Base-by-base conservation (phyloP, 1,140 invertebrate genomes). In the Spodoptera frugiperda region DNA sequence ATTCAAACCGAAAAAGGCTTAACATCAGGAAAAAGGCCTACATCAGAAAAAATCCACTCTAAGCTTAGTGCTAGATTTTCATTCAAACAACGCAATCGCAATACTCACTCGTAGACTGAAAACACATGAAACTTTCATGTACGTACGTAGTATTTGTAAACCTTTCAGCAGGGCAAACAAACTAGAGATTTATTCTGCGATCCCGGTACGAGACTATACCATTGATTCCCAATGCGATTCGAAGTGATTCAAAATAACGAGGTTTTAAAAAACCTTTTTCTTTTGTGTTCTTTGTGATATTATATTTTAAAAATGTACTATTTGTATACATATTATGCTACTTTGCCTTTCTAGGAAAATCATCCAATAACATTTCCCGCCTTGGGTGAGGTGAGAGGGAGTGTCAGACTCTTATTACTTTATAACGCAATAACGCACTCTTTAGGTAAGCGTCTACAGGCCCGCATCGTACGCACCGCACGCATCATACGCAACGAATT, bases 71-170 rank as follows among this genome's bases (percentile, higher is more conserved):
- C 55, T 59, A 9, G 30, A 30, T 59, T 33, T 30, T 30, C 55
- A 59, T 61, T 39, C 6, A 61, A 48, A 17, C 25, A 39, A 46
- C 53, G 15, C 53, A 57, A 46, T 25, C 53, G 15, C 53, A 57
- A 46, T 25, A 53, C 8, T 17, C n/a, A 14, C 11, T 11, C 3
- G 10, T 44, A 55, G 55, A 70, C 71, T 51, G 53, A 17, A 78
- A 77, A 67, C 67, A 55, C 39, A 78, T 78, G 77, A 78, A 78
- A 73, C 11, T 78, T 78, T 78, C 77, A 78, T 78, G 77, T 72
- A 72, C 30, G 17, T 53, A 15, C 39, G 21, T 10, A 51, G 14
- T 65, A 65, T 78, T 73, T 78, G 70, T 46, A 49, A 73, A 51
- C 70, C 77, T 78, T 78, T 78, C 70, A 73, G 48, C 51, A 17